phyloP scores from a whole-genome alignment of 2,888 invertebrate species.

The Mesochorus sp. region DNA sequence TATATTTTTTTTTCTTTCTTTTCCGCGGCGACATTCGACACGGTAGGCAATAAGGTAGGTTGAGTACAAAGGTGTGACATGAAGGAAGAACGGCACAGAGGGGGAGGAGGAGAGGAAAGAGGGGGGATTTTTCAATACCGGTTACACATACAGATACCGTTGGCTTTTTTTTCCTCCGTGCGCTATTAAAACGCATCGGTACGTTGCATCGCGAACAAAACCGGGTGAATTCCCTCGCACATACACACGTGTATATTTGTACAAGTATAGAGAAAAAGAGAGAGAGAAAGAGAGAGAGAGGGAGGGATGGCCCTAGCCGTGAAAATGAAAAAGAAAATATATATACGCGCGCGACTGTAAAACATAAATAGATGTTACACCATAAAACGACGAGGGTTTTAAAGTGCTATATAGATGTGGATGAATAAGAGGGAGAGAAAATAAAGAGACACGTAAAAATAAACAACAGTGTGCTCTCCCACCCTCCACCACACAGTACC shows the following conservation, averaged over 20 bases:
- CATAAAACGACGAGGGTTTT: conserved; percentile 32
- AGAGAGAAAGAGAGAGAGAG: background rate
- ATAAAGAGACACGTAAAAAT: conserved; percentile 19
- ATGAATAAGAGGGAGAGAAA: background rate
- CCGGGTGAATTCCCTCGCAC: conserved; percentile 1
- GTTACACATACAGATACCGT: conserved; percentile 35
- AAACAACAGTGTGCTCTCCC: conserved; percentile 17
- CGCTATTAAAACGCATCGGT: conserved; percentile 43
- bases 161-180: conserved; percentile 9
- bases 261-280: background rate
- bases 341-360: conserved; percentile 25
- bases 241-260: background rate
- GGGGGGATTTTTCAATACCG: conserved; percentile 33
- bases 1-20: background rate
- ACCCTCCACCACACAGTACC: background rate
- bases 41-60: conserved; percentile 13
- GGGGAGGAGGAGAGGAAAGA: background rate
- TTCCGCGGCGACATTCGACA: conserved; percentile 11
- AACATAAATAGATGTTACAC: conserved; percentile 50
- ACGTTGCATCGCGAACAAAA: conserved; percentile 33
- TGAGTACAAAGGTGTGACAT: conserved; percentile 22
- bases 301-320: conserved; percentile 23
- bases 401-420: background rate
- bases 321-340: conserved; percentile 31
- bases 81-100: conserved; percentile 23